Evolutionary conservation across 2,113 vertebrate species (phyloP).

Genomic region (Austrofundulus limnaeus): DNA sequence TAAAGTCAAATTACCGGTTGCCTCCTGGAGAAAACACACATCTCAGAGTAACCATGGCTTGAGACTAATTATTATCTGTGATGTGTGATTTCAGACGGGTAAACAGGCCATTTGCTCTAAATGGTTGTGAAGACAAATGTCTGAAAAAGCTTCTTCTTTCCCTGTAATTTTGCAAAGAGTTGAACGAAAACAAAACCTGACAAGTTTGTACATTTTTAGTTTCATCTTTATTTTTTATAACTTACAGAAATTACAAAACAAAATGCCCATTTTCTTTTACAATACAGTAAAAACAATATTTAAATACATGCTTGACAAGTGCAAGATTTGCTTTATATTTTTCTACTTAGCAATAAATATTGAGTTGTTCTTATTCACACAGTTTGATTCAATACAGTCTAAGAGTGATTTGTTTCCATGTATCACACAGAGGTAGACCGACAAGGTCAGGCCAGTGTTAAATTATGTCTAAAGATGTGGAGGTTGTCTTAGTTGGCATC

Average conservation of each 20-base stretch:
- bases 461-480: constrained; percentile 1
- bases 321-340: constrained; percentile 29
- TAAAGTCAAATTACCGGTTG: constrained; percentile 19
- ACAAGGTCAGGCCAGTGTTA: constrained; percentile 13
- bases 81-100: background rate
- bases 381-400: constrained; percentile 39
- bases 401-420: constrained; percentile 12
- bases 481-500: constrained; percentile 53
- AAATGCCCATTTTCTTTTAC: constrained; percentile 20
- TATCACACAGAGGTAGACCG: constrained; percentile 44
- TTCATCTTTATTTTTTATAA: constrained; percentile 54
- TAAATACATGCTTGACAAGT: constrained; percentile 62
- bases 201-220: background rate
- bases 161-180: background rate
- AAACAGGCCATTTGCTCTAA: background rate
- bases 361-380: background rate
- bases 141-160: background rate
- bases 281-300: constrained; percentile 58
- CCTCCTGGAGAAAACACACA: constrained; percentile 10
- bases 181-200: background rate
- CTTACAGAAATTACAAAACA: constrained; percentile 48
- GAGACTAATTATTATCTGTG: background rate
- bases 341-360: constrained; percentile 64
- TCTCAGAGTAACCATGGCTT: background rate
- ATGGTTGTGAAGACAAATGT: background rate